Evolutionary conservation across 2,113 vertebrate species (phyloP).

Genomic region (Pantherophis guttatus): DNA sequence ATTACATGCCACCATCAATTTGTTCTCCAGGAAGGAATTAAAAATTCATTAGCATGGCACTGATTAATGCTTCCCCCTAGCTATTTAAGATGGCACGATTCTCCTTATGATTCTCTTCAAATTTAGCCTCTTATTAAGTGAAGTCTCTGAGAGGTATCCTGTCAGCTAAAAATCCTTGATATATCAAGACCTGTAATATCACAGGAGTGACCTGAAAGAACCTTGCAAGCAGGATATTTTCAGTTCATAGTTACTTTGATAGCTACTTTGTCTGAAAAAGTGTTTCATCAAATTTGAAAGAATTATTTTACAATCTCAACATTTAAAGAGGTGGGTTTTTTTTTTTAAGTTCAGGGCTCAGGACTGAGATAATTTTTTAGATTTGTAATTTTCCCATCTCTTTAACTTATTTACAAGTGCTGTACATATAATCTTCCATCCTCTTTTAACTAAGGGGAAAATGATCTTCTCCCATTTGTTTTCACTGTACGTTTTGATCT

Average conservation of each 20-base stretch:
- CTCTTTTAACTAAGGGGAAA: background rate
- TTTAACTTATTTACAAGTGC: background rate
- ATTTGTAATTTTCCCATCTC: background rate
- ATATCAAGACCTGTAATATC: background rate
- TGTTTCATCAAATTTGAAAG: background rate
- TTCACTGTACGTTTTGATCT: background rate
- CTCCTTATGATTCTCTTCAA: conserved; percentile 31
- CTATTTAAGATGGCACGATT: conserved; percentile 28
- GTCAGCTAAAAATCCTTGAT: conserved; percentile 33
- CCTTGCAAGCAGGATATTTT: conserved; percentile 21
- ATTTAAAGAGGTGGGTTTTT: background rate
- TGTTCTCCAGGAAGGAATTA: conserved; percentile 32
- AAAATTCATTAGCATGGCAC: conserved; percentile 29
- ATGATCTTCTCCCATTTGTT: background rate
- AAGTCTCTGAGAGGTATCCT: conserved; percentile 33
- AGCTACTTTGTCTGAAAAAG: conserved; percentile 36
- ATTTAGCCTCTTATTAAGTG: conserved; percentile 36
- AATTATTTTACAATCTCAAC: background rate
- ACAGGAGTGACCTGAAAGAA: background rate
- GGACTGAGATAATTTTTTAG: background rate
- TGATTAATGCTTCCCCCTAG: conserved; percentile 31
- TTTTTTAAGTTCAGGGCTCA: background rate
- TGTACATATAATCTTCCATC: too few species aligned
- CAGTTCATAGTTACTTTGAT: conserved; percentile 16
- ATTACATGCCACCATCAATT: conserved; percentile 25